These are phyloP conservation scores for Salpingus planirostris DNA, from an alignment of 2,888 invertebrate genomes.

Conservation along the genomic window DNA sequence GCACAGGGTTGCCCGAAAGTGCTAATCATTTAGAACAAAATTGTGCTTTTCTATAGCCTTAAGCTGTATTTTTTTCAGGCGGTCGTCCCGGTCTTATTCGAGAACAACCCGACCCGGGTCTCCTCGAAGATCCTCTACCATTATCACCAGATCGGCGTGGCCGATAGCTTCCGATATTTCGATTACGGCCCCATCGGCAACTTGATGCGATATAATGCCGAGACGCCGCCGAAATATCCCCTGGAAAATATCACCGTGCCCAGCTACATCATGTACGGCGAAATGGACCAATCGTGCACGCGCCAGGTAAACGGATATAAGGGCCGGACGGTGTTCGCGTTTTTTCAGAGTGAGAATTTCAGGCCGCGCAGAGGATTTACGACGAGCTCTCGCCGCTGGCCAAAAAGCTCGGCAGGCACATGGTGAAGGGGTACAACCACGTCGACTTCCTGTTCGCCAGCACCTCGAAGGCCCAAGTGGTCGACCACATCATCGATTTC, in stretches of 20 bases:
- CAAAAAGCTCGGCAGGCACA: neutral
- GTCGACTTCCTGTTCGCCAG: neutral
- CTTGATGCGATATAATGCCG: conserved; percentile 1
- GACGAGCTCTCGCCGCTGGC: neutral
- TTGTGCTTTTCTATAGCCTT: no score
- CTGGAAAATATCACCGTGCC: neutral
- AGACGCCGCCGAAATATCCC: neutral
- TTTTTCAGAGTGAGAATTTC: neutral
- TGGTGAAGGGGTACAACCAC: neutral
- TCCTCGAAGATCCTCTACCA: neutral
- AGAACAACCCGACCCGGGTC: neutral
- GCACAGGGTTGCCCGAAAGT: neutral
- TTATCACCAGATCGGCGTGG: neutral
- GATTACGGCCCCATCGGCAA: neutral
- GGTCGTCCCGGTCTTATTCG: neutral
- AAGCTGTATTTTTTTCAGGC: neutral
- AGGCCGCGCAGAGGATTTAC: neutral
- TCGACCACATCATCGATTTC: neutral
- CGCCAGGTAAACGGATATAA: neutral
- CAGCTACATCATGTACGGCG: conserved; percentile 1
- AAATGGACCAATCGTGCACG: neutral
- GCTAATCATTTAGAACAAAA: neutral
- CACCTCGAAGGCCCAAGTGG: neutral
- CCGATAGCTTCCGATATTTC: neutral
- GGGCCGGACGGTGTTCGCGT: no score